A percentile compares a stretch with the other conserved stretches of the same genome.
Conservation (phyloP, 2,888 invertebrate genomes). For the Noctua pronuba region DNA sequence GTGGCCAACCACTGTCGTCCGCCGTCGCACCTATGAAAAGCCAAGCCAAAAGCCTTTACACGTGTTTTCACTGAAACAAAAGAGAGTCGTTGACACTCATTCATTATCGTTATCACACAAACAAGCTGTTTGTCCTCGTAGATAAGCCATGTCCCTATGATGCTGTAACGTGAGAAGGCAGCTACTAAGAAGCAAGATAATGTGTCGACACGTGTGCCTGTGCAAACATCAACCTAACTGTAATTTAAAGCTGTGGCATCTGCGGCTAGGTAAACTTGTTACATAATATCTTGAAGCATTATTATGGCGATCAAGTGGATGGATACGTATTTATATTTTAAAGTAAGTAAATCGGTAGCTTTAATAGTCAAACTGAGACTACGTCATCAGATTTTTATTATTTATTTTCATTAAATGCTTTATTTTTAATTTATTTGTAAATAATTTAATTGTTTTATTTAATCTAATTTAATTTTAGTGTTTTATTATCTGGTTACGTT, state of each 20-base stretch:
- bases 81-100: slow-evolving; percentile 66
- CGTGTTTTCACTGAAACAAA: slow-evolving; percentile 54
- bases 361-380: neutral
- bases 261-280: slow-evolving; percentile 31
- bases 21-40: slow-evolving; percentile 7
- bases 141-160: slow-evolving; percentile 62
- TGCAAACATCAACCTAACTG: slow-evolving; percentile 64
- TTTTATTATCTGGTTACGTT: too few relatives aligned
- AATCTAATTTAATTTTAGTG: too few relatives aligned
- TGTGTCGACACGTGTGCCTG: slow-evolving; percentile 59
- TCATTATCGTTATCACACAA: slow-evolving; percentile 64
- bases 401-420: too few relatives aligned
- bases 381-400: neutral
- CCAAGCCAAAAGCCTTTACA: slow-evolving; percentile 25
- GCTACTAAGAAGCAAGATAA: slow-evolving; percentile 53
- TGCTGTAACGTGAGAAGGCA: slow-evolving; percentile 57
- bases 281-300: slow-evolving; percentile 19
- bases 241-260: slow-evolving; percentile 53
- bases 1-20: neutral
- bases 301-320: slow-evolving; percentile 5
- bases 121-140: slow-evolving; percentile 63
- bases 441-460: too few relatives aligned
- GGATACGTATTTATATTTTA: neutral
- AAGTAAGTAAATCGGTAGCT: neutral
- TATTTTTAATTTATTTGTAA: too few relatives aligned